A percentile compares a stretch with the other conserved stretches of the same genome.
Conservation (phyloP, 2,888 invertebrate species). For the Tortrix viridana region DNA sequence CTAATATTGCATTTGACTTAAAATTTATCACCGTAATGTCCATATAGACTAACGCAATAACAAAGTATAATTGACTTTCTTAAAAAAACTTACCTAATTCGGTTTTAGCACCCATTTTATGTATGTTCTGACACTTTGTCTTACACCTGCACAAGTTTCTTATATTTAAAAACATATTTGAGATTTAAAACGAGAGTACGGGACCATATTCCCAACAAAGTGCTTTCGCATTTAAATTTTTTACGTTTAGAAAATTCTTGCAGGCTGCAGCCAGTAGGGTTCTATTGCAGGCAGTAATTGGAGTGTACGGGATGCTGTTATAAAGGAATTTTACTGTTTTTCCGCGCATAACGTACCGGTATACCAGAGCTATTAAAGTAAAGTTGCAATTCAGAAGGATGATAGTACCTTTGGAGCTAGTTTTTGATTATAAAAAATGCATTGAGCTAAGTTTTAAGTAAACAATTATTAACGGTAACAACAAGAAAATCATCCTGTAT, state of each 20-base stretch:
- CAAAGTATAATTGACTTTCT: background rate
- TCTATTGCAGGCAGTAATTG: conserved; percentile 58
- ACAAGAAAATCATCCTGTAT: too few relatives aligned
- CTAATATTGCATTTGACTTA: too few relatives aligned
- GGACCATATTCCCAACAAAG: conserved; percentile 8
- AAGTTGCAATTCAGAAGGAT: conserved; percentile 7
- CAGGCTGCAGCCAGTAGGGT: conserved; percentile 49
- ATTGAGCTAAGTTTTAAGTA: too few relatives aligned
- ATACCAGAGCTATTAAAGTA: conserved; percentile 11
- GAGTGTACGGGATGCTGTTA: conserved; percentile 58
- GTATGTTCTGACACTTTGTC: too few relatives aligned
- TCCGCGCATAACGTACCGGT: conserved; percentile 19
- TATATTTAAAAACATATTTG: background rate
- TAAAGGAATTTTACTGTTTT: conserved; percentile 56
- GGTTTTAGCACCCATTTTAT: too few relatives aligned
- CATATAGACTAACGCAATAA: background rate
- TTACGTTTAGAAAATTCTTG: conserved; percentile 51
- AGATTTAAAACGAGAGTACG: background rate
- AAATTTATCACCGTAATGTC: too few relatives aligned
- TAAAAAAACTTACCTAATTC: too few relatives aligned
- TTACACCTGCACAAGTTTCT: too few relatives aligned
- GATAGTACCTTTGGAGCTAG: background rate
- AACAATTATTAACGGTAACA: too few relatives aligned
- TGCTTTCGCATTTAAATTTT: conserved; percentile 29
- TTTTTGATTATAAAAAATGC: background rate